These are phyloP conservation scores for Noctua janthina DNA, from an alignment of 2,888 invertebrate species.

Conservation along the genomic window DNA sequence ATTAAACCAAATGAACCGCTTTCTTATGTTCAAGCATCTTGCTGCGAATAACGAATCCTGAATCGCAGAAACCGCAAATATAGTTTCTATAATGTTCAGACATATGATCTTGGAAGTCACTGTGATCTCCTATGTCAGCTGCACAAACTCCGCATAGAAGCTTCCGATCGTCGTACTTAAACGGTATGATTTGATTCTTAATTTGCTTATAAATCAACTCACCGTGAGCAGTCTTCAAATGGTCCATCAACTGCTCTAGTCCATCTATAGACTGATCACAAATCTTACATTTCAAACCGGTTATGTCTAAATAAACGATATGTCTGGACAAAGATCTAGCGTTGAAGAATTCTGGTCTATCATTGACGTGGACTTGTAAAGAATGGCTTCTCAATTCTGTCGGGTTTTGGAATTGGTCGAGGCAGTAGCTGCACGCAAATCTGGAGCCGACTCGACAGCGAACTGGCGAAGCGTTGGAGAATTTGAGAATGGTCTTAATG, in stretches of 20 bases:
- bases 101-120: constrained; percentile 81
- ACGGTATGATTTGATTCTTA: constrained; percentile 80
- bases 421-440: constrained; percentile 81
- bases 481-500: constrained; percentile 75
- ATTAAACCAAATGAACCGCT: constrained; percentile 72
- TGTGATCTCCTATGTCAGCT: constrained; percentile 68
- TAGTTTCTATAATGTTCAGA: constrained; percentile 82
- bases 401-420: constrained; percentile 76
- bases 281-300: constrained; percentile 75
- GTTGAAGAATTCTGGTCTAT: constrained; percentile 75
- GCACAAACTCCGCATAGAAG: constrained; percentile 73
- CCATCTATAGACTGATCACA: constrained; percentile 72
- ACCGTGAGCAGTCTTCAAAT: constrained; percentile 75
- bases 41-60: constrained; percentile 73
- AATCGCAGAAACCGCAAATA: constrained; percentile 81
- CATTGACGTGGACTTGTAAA: constrained; percentile 67
- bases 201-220: constrained; percentile 78
- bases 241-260: constrained; percentile 76
- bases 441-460: constrained; percentile 74
- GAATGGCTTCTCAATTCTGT: constrained; percentile 78
- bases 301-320: constrained; percentile 81
- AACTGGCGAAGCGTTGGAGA: constrained; percentile 81
- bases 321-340: constrained; percentile 75
- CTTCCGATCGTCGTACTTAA: constrained; percentile 69
- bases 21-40: constrained; percentile 79